phyloP scores from a whole-genome alignment of 1,140 invertebrate species.

The Pentalonia nigronervosa region DNA sequence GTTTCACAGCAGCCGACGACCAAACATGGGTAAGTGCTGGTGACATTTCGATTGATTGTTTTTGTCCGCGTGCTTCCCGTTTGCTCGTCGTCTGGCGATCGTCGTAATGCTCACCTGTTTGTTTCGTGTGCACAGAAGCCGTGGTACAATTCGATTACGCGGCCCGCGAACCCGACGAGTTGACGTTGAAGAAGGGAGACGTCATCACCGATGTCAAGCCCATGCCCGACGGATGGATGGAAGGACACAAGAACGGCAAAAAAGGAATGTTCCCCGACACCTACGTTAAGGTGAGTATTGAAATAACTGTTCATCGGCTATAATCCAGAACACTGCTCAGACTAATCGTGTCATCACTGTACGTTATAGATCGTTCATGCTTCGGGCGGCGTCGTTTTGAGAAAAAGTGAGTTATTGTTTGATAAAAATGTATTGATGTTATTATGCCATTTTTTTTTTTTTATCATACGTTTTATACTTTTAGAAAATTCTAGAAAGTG shows the following conservation, averaged over 20 bases:
- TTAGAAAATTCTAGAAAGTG: constrained; percentile 68
- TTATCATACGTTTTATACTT: background rate
- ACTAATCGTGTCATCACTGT: background rate
- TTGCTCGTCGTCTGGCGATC: background rate
- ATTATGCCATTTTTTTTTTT: background rate
- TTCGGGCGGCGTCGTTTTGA: constrained; percentile 29
- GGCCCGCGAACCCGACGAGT: constrained; percentile 82
- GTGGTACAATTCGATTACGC: constrained; percentile 83
- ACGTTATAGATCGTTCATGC: background rate
- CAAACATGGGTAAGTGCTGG: constrained; percentile 30
- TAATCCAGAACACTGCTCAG: background rate
- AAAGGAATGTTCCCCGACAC: constrained; percentile 97
- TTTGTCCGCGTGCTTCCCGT: background rate
- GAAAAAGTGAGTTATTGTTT: constrained; percentile 41
- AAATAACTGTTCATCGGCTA: background rate
- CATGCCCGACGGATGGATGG: constrained; percentile 94
- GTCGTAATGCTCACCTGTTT: background rate
- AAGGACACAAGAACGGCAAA: constrained; percentile 81
- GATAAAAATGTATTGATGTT: background rate
- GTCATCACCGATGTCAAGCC: constrained; percentile 84
- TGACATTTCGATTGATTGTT: background rate
- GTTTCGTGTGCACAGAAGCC: constrained; percentile 67
- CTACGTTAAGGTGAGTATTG: constrained; percentile 79
- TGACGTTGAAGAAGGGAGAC: constrained; percentile 88
- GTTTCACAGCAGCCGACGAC: background rate